phyloP scores from a whole-genome alignment of 1,140 invertebrate species.

The Schlechtendalia chinensis region DNA sequence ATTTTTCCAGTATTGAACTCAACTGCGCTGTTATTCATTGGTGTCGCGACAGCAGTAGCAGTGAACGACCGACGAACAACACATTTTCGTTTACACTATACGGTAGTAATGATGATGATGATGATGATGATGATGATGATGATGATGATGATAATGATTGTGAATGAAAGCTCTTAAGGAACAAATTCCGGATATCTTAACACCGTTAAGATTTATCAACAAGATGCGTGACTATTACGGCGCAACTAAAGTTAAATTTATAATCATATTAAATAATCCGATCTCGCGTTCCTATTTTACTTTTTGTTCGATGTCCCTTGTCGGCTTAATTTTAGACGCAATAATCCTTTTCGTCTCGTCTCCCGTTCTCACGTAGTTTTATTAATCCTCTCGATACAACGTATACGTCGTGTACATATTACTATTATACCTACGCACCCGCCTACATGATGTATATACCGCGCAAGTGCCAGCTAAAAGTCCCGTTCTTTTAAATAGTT shows the following conservation, averaged over 20 bases:
- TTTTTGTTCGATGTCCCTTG: conserved; percentile 2
- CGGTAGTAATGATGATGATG: too few relatives aligned
- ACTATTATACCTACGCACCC: too few relatives aligned
- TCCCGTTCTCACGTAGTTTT: neutral
- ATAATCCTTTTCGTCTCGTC: neutral
- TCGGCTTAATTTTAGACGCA: neutral
- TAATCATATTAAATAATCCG: conserved; percentile 8
- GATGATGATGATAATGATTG: neutral
- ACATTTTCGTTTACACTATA: neutral
- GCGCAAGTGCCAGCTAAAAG: too few relatives aligned
- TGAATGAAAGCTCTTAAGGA: neutral
- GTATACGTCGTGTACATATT: too few relatives aligned
- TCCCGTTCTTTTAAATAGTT: too few relatives aligned
- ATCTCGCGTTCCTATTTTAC: neutral
- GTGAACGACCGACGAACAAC: too few relatives aligned
- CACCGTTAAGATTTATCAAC: neutral
- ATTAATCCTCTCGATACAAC: neutral
- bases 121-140: too few relatives aligned
- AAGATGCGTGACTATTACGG: neutral
- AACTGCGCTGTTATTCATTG: neutral
- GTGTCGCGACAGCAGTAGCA: neutral
- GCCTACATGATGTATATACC: too few relatives aligned
- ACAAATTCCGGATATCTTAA: neutral
- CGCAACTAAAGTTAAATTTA: neutral
- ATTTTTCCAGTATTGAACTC: neutral